Evolutionary conservation across 1,140 invertebrate genomes (phyloP).

Genomic region (Nephila pilipes): DNA sequence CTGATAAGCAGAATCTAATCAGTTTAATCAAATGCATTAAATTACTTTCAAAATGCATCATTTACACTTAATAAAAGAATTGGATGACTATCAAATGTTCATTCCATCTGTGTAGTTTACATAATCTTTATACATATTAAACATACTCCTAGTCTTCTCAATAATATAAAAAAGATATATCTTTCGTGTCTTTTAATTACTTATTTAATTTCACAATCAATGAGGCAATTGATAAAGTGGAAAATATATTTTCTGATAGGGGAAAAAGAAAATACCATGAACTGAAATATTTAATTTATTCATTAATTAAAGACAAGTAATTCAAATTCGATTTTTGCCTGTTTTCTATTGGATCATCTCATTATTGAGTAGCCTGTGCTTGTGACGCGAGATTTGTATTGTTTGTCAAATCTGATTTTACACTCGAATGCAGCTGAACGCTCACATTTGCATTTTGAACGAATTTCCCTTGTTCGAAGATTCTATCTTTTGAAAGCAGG

Average conservation of each 20-base stretch:
- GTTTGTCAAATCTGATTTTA: slow-evolving; percentile 35
- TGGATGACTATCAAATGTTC: too few species aligned
- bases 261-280: neutral
- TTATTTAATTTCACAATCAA: neutral
- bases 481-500: neutral
- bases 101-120: too few species aligned
- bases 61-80: too few species aligned
- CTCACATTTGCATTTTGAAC: slow-evolving; percentile 61
- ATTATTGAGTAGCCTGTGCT: neutral
- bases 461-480: slow-evolving; percentile 16
- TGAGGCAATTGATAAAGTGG: neutral
- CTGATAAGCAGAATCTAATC: too few species aligned
- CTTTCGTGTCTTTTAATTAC: neutral
- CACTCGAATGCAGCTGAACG: neutral
- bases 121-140: too few species aligned
- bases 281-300: slow-evolving; percentile 32
- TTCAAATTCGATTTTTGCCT: slow-evolving; percentile 26
- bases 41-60: too few species aligned
- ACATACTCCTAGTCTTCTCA: neutral
- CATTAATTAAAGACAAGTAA: slow-evolving; percentile 44
- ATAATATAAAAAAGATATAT: neutral
- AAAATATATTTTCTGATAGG: neutral
- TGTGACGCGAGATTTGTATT: neutral
- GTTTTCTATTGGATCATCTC: neutral
- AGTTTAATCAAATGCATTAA: too few species aligned